Percentiles rank a stretch among this genome's conserved stretches.
Conservation (phyloP, 2,888 invertebrate species). For the Hypselothyrea guttata region DNA sequence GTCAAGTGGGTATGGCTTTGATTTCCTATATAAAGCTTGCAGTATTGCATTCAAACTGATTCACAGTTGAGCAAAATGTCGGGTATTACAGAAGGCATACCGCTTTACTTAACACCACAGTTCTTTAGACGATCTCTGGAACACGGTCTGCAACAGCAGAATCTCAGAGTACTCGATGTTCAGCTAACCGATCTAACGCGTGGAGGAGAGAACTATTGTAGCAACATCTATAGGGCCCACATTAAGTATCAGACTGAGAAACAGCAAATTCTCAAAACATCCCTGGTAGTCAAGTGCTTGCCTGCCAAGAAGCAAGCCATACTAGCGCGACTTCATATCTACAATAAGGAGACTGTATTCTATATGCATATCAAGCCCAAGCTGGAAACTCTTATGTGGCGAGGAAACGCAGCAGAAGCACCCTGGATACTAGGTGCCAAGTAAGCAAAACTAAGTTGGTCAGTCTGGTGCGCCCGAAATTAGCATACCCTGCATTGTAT, state of each 20-base stretch:
- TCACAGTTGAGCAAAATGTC: slow-evolving; percentile 48
- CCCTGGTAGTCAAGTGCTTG: slow-evolving; percentile 77
- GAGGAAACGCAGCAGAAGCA: slow-evolving; percentile 62
- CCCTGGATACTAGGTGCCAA: slow-evolving; percentile 74
- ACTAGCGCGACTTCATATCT: slow-evolving; percentile 82
- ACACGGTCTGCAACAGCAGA: slow-evolving; percentile 72
- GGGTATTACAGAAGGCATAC: slow-evolving; percentile 36
- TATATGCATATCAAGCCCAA: slow-evolving; percentile 81
- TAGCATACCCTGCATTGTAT: no score
- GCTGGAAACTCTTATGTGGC: slow-evolving; percentile 82
- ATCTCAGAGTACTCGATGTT: slow-evolving; percentile 66
- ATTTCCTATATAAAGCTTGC: slow-evolving; percentile 56
- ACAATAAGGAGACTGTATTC: slow-evolving; percentile 82
- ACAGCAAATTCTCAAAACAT: slow-evolving; percentile 41
- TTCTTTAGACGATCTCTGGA: slow-evolving; percentile 75
- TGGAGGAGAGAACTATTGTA: slow-evolving; percentile 81
- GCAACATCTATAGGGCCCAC: slow-evolving; percentile 77
- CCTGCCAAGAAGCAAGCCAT: slow-evolving; percentile 81
- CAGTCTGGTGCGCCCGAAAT: no score
- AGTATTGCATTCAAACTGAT: slow-evolving; percentile 10
- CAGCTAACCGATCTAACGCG: slow-evolving; percentile 64
- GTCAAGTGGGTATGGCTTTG: slow-evolving; percentile 21
- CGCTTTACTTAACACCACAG: slow-evolving; percentile 63
- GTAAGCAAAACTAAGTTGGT: slow-evolving; percentile 57
- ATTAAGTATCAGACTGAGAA: slow-evolving; percentile 61